These are phyloP conservation scores for Orgyia antiqua DNA, from an alignment of 2,888 invertebrate species.

Conservation along the genomic window DNA sequence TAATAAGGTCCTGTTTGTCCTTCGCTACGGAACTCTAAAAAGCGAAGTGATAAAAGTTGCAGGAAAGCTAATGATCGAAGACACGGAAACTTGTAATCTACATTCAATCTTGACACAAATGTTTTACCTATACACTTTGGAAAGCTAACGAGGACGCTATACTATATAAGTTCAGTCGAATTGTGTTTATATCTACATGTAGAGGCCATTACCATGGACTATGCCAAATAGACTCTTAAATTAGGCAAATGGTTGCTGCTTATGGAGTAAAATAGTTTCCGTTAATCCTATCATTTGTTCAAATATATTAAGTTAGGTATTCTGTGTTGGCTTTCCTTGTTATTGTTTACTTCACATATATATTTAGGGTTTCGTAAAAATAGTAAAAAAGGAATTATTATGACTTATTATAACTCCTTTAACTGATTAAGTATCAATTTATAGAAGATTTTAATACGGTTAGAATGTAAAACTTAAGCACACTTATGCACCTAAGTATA, in stretches of 20 bases:
- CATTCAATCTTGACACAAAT: slow-evolving; percentile 27
- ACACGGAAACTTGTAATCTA: slow-evolving; percentile 46
- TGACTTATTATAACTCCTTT: no score
- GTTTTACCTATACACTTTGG: slow-evolving; percentile 9
- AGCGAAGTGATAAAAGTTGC: slow-evolving; percentile 50
- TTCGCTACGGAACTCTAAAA: slow-evolving; percentile 16
- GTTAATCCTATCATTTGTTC: slow-evolving; percentile 10
- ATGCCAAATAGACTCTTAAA: slow-evolving; percentile 15
- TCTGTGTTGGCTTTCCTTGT: slow-evolving; percentile 7
- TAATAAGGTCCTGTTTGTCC: no score
- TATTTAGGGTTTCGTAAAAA: no score
- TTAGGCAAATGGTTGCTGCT: slow-evolving; percentile 6
- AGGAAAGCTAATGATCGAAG: slow-evolving; percentile 39
- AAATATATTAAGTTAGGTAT: slow-evolving; percentile 6
- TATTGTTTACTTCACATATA: no score
- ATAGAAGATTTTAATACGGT: no score
- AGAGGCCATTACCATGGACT: slow-evolving; percentile 7
- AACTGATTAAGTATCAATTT: no score
- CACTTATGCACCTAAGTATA: no score
- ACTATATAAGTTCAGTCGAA: neutral
- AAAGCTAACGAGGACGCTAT: slow-evolving; percentile 26
- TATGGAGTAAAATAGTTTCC: slow-evolving; percentile 11
- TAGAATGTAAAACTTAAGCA: no score
- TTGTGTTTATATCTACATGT: slow-evolving; percentile 2
- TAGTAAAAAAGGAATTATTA: no score